These are phyloP conservation scores for Druon quercuslanigerum DNA, from an alignment of 1,140 invertebrate genomes.

Conservation along the genomic window DNA sequence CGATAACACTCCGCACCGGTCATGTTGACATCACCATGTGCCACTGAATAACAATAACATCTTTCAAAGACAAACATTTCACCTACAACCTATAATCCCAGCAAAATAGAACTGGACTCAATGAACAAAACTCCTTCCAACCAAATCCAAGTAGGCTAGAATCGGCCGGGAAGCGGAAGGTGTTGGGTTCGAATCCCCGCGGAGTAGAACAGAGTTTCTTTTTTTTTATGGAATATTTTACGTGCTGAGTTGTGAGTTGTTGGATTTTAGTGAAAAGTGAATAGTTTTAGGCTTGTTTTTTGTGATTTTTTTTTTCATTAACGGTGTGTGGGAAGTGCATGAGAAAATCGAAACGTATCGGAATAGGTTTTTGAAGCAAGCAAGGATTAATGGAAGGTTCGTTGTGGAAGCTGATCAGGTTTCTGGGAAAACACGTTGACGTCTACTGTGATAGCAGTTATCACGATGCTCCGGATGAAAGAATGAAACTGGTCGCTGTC, in stretches of 20 bases:
- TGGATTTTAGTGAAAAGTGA: too few relatives aligned
- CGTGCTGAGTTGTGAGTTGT: too few relatives aligned
- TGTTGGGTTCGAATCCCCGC: too few relatives aligned
- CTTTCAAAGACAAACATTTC: neutral
- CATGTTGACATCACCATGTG: neutral
- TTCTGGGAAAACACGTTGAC: neutral
- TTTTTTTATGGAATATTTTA: too few relatives aligned
- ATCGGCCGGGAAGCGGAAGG: too few relatives aligned
- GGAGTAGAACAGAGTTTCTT: too few relatives aligned
- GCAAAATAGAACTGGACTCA: neutral
- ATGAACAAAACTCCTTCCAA: neutral
- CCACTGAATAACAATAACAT: neutral
- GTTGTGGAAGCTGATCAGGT: neutral
- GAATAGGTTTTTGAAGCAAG: neutral
- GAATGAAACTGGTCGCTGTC: neutral
- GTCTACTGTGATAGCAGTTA: neutral
- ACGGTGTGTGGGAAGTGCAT: too few relatives aligned
- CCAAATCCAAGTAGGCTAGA: too few relatives aligned
- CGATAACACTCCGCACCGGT: neutral
- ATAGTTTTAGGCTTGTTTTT: too few relatives aligned
- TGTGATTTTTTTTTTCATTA: too few relatives aligned
- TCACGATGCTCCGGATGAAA: conserved; percentile 2
- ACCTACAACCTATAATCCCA: neutral
- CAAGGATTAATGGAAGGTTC: conserved; percentile 6
- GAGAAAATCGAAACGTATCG: neutral